These are phyloP conservation scores for Nudaria mundana DNA, from an alignment of 2,888 invertebrate genomes.

Conservation along the genomic window DNA sequence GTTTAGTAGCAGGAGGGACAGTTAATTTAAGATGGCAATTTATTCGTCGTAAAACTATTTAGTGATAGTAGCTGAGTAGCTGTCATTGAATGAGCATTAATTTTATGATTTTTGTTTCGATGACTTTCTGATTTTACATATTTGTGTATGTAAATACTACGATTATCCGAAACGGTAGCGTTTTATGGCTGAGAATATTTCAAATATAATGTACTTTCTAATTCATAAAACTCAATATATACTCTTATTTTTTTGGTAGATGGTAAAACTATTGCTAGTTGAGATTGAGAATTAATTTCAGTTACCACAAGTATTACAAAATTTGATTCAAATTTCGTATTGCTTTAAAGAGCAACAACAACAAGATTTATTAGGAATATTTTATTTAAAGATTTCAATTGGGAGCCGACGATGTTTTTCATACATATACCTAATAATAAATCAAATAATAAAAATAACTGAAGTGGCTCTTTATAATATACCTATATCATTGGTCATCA, in stretches of 20 bases:
- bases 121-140: constrained; percentile 8
- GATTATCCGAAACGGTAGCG: constrained; percentile 1
- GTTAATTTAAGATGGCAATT: constrained; percentile 29
- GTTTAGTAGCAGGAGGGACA: constrained; percentile 40
- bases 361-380: no score
- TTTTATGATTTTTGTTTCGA: constrained; percentile 5
- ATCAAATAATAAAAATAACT: no score
- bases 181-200: constrained; percentile 3
- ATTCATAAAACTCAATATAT: not conserved
- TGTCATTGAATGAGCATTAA: constrained; percentile 8
- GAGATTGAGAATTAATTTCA: no score
- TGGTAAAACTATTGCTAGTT: no score
- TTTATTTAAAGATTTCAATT: no score
- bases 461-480: no score
- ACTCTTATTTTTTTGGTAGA: not conserved
- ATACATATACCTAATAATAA: no score
- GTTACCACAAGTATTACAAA: no score
- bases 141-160: constrained; percentile 7
- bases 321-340: no score
- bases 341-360: no score
- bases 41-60: constrained; percentile 27
- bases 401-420: no score
- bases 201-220: constrained; percentile 15
- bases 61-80: constrained; percentile 14
- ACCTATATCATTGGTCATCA: no score